Conservation (phyloP, 1,140 invertebrate genomes). For the Cydia fagiglandana region DNA sequence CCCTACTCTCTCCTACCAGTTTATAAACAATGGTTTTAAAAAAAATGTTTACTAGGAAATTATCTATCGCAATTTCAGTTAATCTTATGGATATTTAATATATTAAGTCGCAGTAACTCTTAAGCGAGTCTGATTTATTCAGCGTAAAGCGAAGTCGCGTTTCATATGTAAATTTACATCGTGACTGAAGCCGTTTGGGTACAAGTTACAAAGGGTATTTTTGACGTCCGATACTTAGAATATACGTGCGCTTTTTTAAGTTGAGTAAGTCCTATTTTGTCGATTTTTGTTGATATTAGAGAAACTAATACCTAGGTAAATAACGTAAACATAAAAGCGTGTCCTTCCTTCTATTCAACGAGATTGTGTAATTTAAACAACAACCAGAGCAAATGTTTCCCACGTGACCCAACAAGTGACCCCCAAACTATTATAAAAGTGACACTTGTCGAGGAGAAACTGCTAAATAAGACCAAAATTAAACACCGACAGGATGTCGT, state of each 20-base stretch:
- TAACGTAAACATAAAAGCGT: no score
- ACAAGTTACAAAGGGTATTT: constrained; percentile 31
- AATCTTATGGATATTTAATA: neutral
- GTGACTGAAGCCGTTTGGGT: constrained; percentile 22
- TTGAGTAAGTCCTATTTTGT: neutral
- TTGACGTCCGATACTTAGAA: constrained; percentile 25
- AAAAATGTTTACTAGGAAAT: neutral
- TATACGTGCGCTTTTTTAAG: neutral
- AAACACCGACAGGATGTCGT: no score
- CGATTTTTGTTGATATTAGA: constrained; percentile 3
- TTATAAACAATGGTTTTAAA: no score
- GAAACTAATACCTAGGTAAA: neutral
- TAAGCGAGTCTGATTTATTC: constrained; percentile 29
- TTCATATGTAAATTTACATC: constrained; percentile 31
- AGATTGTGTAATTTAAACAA: no score
- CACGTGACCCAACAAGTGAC: no score
- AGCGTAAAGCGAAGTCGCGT: constrained; percentile 19
- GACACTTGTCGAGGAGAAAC: no score
- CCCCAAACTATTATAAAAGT: no score
- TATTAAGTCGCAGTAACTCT: constrained; percentile 21
- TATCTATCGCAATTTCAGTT: neutral
- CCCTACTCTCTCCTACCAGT: no score
- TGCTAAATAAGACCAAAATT: no score
- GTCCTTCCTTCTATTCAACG: no score
- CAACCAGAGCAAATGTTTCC: no score